Evolutionary conservation across 92 coral and sea anemone species (phyloP), one percentile per base, ranked within the genome.

Genomic region (Muricea muricata): DNA sequence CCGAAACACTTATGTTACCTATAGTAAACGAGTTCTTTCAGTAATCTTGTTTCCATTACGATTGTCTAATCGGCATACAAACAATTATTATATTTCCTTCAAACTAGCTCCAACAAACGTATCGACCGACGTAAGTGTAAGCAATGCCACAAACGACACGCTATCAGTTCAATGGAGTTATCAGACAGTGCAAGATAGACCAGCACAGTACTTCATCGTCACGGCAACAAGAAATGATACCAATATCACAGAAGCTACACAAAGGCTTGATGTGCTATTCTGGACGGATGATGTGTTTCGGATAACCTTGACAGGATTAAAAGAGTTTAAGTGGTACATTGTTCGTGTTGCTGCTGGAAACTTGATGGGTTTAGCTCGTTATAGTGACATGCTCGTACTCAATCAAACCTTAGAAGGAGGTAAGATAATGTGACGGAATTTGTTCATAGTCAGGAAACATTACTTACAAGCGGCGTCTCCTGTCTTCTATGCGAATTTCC

Each of bases 391-490:
- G 41, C 76, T 47, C 20, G 63, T 46, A 4, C 6, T 74, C 7
- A 74, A 74, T 74, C 80, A 47, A 7, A 74, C 80, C 17, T 25
- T 45, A 74, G 80, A 74, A 74, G 80, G 80, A 74, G 39, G 80
- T 74, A 18, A 25, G 70, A n/a, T n/a, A n/a, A n/a, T 61, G 31
- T 1, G 9, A 12, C 70, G 24, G 37, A 25, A 2, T 61, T 24
- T 14, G 2, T 12, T 11, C 8, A 5, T 12, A 1, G 12, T 11
- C 9, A 12, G 32, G 37, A 31, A 31, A 25, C 9, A 25, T 61
- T 2, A 20, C 33, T 61, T 5, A 25, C 2, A 31, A 31, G n/a
- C 37, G 11, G 24, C n/a, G 3, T 61, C n/a, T 61, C 65, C 23
- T 56, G 65, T n/a, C n/a, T n/a, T n/a, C n/a, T n/a, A n/a, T n/a